These are phyloP conservation scores for Tichodroma muraria DNA, from an alignment of 2,113 vertebrate species.

Conservation along the genomic window DNA sequence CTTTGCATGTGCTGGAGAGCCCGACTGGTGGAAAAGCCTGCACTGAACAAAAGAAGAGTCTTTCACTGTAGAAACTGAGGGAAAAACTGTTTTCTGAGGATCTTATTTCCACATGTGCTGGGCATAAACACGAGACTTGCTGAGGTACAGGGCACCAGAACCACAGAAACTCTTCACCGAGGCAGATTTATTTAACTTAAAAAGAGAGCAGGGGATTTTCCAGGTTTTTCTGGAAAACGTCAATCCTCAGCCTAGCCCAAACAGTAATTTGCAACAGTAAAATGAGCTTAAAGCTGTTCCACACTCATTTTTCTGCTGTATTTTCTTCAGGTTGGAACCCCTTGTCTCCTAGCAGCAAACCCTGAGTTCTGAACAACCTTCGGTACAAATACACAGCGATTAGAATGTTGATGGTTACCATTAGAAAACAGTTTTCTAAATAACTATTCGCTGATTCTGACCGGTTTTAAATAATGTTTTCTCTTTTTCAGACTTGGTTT, in stretches of 20 bases:
- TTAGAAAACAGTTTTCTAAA: not conserved
- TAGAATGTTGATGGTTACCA: not conserved
- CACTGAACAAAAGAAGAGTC: not conserved
- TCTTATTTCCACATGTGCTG: not conserved
- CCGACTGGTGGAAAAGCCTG: not conserved
- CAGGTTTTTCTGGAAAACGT: not conserved
- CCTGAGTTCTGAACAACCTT: not conserved
- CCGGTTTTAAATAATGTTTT: not conserved
- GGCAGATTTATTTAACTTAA: not conserved
- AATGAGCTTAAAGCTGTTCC: not conserved
- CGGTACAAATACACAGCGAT: not conserved
- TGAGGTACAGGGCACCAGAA: not conserved
- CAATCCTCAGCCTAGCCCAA: not conserved
- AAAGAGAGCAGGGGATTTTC: not conserved
- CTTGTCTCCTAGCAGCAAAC: not conserved
- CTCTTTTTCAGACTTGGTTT: slow-evolving; percentile 81
- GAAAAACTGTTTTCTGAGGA: not conserved
- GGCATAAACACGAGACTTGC: not conserved
- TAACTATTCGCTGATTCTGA: not conserved
- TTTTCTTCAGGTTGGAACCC: not conserved
- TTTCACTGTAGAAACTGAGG: not conserved
- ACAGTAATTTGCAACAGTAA: not conserved
- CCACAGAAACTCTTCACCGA: not conserved
- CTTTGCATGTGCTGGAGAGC: not conserved
- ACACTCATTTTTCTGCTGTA: not conserved